Evolutionary conservation across 2,888 invertebrate species (phyloP), one percentile per base, ranked within the genome.

Genomic region (Harpalus rufipes): DNA sequence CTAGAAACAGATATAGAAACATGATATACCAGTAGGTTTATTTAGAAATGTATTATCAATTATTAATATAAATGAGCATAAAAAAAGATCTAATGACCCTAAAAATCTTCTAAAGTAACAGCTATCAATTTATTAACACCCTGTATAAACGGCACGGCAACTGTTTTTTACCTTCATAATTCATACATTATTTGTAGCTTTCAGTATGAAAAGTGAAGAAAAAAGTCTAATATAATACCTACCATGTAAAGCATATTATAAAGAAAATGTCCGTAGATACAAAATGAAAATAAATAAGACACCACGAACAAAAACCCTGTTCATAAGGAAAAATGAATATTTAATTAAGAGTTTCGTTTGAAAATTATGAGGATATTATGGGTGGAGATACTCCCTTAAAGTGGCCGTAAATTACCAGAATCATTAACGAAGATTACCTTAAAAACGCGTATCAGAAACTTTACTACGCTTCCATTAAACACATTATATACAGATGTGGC

Each of bases 241-340:
- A 74, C 72, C 16, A 44, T 16, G 41, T 51, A 74, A 74, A 44
- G 65, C n/a, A 68, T 32, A 18, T 74, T 18, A 74, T 74, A 74
- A 74, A 74, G 72, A 41, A 51, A 14, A 7, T 8, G 72, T 44
- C 44, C 41, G 72, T 18, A 44, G 44, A 74, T 18, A 44, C 44
- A 41, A 21, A 51, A 74, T 74, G 72, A 74, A 74, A 44, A 74
- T 74, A 74, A 74, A 74, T 74, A 74, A 74, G 16, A 41, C 25
- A 32, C 41, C 18, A 74, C 44, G 72, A 74, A 74, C 72, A 74
- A 74, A 74, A 74, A 51, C 32, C 10, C 72, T 41, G 72, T 74
- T 74, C 72, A 74, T 74, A 74, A 74, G 41, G 68, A 74, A 74
- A 74, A 74, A 74, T 74, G 72, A 74, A 74, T 74, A 74, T 51